Evolutionary conservation across 1,140 invertebrate species (phyloP), one percentile per base, ranked within the genome.

Genomic region (Drosophila nigromelanica): DNA sequence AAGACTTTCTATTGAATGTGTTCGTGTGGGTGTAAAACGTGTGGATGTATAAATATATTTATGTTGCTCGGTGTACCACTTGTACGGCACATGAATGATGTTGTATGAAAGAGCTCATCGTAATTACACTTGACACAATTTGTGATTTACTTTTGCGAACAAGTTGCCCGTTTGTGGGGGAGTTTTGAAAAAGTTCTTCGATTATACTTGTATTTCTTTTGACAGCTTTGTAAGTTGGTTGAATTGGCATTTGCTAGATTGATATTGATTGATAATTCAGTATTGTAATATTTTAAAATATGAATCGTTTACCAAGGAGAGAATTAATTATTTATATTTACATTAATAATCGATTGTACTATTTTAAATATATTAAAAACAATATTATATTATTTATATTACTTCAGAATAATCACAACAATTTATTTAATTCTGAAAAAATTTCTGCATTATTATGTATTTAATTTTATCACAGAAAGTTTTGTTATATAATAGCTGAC

Each of bases 71-170:
- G 52, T 55, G 47, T 54, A 33, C 43, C 67, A 58, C 66, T 70
- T 73, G 58, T 54, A 43, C 37, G 42, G 39, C 47, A 21, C 55
- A 35, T 24, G 21, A 52, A 50, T 15, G 24, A 21, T 56, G 39
- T 15, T 33, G 21, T 30, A 33, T 35, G 42, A 24, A 37, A 37
- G 42, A 30, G 39, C 47, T 59, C 39, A 52, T 40, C 43, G 30
- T 74, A 70, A 74, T 77, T 77, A 69, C 71, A 74, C 71, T 77
- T 69, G 59, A 21, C 75, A 74, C 62, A 76, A 73, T 58, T 68
- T 47, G 14, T 52, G 47, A 67, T 59, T 59, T 67, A 58, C 48
- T 67, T 67, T 43, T 40, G 47, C 21, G 7, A 15, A 21, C 5
- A 35, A 60, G 21, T 55, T 24, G n/a, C 14, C 45, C 4, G 0